Evolutionary conservation across 2,797 vertebrate genomes (phyloP).

Genomic region (Leptodactylus fallax): DNA sequence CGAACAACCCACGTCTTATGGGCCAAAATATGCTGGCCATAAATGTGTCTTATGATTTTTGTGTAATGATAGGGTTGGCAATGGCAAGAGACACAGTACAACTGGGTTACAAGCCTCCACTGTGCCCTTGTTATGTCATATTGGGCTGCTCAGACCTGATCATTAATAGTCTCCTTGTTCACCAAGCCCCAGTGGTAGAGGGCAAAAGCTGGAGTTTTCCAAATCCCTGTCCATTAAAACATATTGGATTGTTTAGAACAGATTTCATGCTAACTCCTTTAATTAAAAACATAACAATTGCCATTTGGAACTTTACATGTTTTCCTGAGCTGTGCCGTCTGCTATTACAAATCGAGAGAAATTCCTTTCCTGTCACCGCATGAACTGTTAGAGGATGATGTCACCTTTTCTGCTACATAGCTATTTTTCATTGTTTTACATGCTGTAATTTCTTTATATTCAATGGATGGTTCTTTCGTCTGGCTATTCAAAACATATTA

Average conservation of each 20-base stretch:
- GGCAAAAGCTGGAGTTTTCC: slow-evolving; percentile 28
- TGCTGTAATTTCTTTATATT: slow-evolving; percentile 44
- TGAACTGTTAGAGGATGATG: slow-evolving; percentile 60
- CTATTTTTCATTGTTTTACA: slow-evolving; percentile 50
- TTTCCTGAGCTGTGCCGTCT: slow-evolving; percentile 62
- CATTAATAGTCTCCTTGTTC: slow-evolving; percentile 49
- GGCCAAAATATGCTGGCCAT: slow-evolving; percentile 44
- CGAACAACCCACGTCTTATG: slow-evolving; percentile 36
- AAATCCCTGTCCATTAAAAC: slow-evolving; percentile 55
- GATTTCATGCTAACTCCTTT: slow-evolving; percentile 62
- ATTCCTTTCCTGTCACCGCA: slow-evolving; percentile 64
- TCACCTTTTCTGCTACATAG: slow-evolving; percentile 53
- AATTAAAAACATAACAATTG: slow-evolving; percentile 65
- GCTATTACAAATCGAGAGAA: slow-evolving; percentile 63
- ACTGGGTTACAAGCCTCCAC: slow-evolving; percentile 48
- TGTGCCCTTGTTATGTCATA: slow-evolving; percentile 18
- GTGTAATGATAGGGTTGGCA: slow-evolving; percentile 38
- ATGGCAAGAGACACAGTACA: slow-evolving; percentile 27
- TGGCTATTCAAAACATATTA: slow-evolving; percentile 15
- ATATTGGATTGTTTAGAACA: slow-evolving; percentile 61
- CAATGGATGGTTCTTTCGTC: slow-evolving; percentile 38
- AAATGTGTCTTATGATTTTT: slow-evolving; percentile 44
- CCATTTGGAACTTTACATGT: slow-evolving; percentile 64
- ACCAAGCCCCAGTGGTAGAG: slow-evolving; percentile 24
- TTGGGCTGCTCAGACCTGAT: background rate